phyloP scores from a whole-genome alignment of 2,113 vertebrate genomes.

The Platichthys stellatus region DNA sequence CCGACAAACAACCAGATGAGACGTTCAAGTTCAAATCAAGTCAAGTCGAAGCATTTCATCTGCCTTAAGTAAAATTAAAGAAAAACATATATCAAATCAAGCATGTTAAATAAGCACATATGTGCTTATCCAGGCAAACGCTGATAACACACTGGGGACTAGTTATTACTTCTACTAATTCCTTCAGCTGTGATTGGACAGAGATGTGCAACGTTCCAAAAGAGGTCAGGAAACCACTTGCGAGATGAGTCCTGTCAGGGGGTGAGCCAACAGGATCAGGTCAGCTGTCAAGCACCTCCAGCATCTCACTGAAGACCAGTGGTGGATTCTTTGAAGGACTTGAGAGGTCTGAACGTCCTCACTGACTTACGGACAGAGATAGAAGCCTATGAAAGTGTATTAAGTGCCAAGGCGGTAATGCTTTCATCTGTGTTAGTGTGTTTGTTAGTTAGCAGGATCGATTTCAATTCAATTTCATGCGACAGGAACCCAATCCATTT shows the following conservation, averaged over 20 bases:
- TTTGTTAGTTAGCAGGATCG: too few species aligned
- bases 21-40: constrained; percentile 28
- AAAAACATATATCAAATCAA: constrained; percentile 33
- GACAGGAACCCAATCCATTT: too few species aligned
- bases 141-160: constrained; percentile 3
- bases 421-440: too few species aligned
- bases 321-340: too few species aligned
- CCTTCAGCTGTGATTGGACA: constrained; percentile 50
- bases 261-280: constrained; percentile 20
- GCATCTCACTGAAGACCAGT: neutral
- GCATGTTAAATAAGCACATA: constrained; percentile 28
- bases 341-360: neutral
- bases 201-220: constrained; percentile 73
- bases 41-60: constrained; percentile 27
- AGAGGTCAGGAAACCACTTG: constrained; percentile 68
- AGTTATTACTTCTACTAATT: constrained; percentile 3
- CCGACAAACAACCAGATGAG: constrained; percentile 47
- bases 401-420: too few species aligned
- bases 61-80: constrained; percentile 3
- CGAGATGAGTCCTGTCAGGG: constrained; percentile 33
- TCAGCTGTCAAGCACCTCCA: constrained; percentile 35
- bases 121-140: constrained; percentile 35
- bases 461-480: too few species aligned
- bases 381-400: neutral
- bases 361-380: neutral